Evolutionary conservation across 2,113 vertebrate species (phyloP).

Genomic region (Rhinoderma darwinii): DNA sequence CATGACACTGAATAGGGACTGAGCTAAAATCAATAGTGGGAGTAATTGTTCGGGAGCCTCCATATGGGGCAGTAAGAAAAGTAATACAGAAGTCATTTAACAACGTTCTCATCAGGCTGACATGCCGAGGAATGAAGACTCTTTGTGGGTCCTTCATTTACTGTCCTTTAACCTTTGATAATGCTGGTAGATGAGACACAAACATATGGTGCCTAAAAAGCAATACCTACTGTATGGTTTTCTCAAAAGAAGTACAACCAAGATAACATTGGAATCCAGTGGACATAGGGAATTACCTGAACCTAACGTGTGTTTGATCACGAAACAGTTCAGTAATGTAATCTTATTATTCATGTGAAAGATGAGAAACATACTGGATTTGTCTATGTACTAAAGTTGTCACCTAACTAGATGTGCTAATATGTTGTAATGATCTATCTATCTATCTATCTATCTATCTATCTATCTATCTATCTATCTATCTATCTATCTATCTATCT

Average conservation of each 20-base stretch:
- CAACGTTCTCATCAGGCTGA: conserved; percentile 18
- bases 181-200: neutral
- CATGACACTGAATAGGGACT: conserved; percentile 33
- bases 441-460: neutral
- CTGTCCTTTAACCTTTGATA: conserved; percentile 6
- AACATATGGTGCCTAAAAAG: conserved; percentile 8
- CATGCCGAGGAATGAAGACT: conserved; percentile 21
- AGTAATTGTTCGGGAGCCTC: conserved; percentile 38
- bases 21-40: conserved; percentile 50
- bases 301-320: neutral
- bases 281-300: neutral
- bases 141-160: conserved; percentile 7
- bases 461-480: neutral
- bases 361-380: too few species aligned
- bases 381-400: neutral
- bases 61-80: neutral
- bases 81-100: conserved; percentile 41
- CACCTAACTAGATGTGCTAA: neutral
- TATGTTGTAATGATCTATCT: neutral
- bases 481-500: neutral
- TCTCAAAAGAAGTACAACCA: neutral
- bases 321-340: neutral
- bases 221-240: neutral
- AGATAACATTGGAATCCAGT: neutral
- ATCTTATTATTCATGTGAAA: neutral